Evolutionary conservation across 2,797 vertebrate genomes (phyloP).

Genomic region (Notamacropus eugenii): DNA sequence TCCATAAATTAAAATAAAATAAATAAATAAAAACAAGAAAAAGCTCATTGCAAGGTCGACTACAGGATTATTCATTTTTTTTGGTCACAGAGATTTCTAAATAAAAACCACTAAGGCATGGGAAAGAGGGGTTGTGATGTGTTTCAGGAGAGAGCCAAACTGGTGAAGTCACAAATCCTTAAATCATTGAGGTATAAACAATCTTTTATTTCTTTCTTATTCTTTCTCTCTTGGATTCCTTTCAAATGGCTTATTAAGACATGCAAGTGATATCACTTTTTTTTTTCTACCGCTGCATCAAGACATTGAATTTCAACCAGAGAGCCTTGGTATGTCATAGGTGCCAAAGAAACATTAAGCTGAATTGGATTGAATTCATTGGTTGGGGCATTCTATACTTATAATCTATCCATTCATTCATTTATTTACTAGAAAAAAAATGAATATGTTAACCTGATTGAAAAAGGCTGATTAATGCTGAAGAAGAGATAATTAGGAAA

Average conservation of each 20-base stretch:
- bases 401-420: conserved; percentile 9
- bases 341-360: background rate
- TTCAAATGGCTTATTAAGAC: conserved; percentile 3
- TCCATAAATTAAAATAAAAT: background rate
- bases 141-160: background rate
- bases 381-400: background rate
- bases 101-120: background rate
- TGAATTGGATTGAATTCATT: background rate
- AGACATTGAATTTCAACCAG: background rate
- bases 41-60: background rate
- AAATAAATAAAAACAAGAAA: background rate
- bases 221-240: background rate
- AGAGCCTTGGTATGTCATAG: background rate
- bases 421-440: conserved; percentile 18
- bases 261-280: background rate
- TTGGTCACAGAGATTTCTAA: background rate
- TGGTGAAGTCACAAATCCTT: background rate
- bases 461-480: conserved; percentile 1
- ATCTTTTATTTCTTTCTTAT: background rate
- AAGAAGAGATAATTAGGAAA: conserved; percentile 27
- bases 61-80: background rate
- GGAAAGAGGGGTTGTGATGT: background rate
- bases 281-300: background rate
- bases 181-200: background rate
- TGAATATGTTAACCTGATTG: background rate